Evolutionary conservation across 2,888 invertebrate species (phyloP).

Genomic region (Pyrochroa serraticornis): DNA sequence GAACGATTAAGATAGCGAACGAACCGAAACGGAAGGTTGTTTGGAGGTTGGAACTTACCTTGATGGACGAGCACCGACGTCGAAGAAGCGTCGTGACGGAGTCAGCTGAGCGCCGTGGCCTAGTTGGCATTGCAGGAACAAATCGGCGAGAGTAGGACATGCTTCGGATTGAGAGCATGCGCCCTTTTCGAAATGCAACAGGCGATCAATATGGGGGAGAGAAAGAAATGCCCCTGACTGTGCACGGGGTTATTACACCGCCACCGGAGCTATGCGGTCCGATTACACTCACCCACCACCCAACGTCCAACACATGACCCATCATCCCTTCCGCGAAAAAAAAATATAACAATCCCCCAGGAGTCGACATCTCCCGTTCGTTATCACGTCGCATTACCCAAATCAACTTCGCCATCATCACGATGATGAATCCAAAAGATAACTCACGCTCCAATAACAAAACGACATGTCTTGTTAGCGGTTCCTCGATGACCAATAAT

Average conservation of each 20-base stretch:
- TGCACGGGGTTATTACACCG: constrained; percentile 19
- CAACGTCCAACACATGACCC: neutral
- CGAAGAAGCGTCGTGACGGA: constrained; percentile 16
- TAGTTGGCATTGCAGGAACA: constrained; percentile 35
- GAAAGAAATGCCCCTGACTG: constrained; percentile 17
- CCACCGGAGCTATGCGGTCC: neutral
- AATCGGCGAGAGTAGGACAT: constrained; percentile 48
- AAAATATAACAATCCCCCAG: constrained; percentile 14
- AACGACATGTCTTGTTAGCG: constrained; percentile 12
- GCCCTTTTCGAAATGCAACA: constrained; percentile 47
- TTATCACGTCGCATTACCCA: constrained; percentile 18
- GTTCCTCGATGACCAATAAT: constrained; percentile 14
- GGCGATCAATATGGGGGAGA: constrained; percentile 52
- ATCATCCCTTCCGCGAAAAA: neutral
- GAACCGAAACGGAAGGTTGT: neutral
- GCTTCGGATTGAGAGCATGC: constrained; percentile 42
- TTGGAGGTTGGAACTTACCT: constrained; percentile 2
- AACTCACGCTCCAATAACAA: constrained; percentile 7
- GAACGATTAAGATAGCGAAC: too few relatives aligned
- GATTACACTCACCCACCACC: neutral
- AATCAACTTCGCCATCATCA: constrained; percentile 13
- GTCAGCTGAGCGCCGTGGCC: constrained; percentile 36
- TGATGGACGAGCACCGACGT: neutral
- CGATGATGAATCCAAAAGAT: constrained; percentile 1
- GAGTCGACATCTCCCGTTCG: constrained; percentile 16